A percentile compares a stretch with the other conserved stretches of the same genome.
Evolutionary conservation across 2,888 invertebrate genomes (phyloP).

Genomic region (Nemoura dubitans): DNA sequence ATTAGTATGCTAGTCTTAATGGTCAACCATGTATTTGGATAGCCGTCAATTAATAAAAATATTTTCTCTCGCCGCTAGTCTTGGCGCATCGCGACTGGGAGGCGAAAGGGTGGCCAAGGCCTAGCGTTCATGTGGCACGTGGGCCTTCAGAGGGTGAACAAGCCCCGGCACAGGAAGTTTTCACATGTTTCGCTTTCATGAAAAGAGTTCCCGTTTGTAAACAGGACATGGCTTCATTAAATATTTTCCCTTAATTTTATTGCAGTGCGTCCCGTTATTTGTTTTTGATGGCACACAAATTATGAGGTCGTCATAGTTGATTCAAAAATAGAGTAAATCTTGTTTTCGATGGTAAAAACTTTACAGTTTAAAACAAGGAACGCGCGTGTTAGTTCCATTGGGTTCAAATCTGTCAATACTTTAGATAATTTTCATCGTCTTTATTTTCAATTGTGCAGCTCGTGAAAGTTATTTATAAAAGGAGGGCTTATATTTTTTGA

Average conservation of each 20-base stretch:
- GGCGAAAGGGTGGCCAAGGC: background rate
- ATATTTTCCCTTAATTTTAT: constrained; percentile 25
- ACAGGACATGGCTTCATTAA: constrained; percentile 28
- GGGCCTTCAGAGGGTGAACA: background rate
- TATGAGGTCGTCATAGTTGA: background rate
- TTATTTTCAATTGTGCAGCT: too few species aligned
- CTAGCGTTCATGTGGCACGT: background rate
- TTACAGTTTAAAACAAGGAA: too few species aligned
- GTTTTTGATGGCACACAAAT: background rate
- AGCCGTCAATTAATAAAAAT: too few species aligned
- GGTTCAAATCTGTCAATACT: too few species aligned
- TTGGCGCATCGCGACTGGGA: background rate
- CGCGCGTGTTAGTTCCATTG: too few species aligned
- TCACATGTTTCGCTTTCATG: background rate
- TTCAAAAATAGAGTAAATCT: background rate
- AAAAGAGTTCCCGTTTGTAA: constrained; percentile 10
- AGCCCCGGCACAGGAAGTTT: constrained; percentile 14
- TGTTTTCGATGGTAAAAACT: too few species aligned
- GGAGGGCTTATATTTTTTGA: too few species aligned
- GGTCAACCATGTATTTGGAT: too few species aligned
- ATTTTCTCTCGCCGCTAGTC: too few species aligned
- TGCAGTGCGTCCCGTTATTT: constrained; percentile 9
- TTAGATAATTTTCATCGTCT: too few species aligned
- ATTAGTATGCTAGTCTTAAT: too few species aligned
- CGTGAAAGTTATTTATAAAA: too few species aligned